These are phyloP conservation scores for Semotilus atromaculatus DNA, from an alignment of 2,797 vertebrate genomes.

Conservation along the genomic window DNA sequence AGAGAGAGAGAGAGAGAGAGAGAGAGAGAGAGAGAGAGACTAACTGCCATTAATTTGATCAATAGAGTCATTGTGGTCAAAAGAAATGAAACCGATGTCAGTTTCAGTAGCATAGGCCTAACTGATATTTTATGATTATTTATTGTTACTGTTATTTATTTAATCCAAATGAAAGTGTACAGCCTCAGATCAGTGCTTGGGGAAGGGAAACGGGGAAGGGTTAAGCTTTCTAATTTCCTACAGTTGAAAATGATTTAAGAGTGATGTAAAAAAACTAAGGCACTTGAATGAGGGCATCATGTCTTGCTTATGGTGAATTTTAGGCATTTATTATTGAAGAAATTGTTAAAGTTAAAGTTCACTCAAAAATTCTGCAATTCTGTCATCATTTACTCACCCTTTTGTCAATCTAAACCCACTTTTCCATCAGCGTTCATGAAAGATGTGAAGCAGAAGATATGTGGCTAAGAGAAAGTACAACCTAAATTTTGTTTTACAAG, in stretches of 20 bases:
- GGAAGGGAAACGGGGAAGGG: slow-evolving; percentile 6
- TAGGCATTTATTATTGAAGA: background rate
- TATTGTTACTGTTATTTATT: slow-evolving; percentile 1
- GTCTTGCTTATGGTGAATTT: background rate
- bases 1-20: background rate
- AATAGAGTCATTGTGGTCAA: background rate
- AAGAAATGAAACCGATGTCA: background rate
- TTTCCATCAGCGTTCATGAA: background rate
- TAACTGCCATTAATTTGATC: slow-evolving; percentile 14
- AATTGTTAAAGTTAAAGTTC: background rate
- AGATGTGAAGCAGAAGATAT: background rate
- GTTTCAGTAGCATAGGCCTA: background rate
- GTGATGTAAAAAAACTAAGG: background rate
- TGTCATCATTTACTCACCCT: background rate
- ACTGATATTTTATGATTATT: slow-evolving; percentile 1
- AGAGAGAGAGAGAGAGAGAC: background rate
- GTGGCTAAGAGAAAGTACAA: background rate
- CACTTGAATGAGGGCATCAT: background rate
- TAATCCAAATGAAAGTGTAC: background rate
- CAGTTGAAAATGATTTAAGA: slow-evolving; percentile 15
- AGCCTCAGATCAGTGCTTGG: background rate
- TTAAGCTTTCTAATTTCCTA: slow-evolving; percentile 11
- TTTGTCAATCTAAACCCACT: background rate
- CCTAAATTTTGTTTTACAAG: background rate
- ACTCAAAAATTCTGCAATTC: background rate